Percentiles rank a stretch among this genome's conserved stretches.
phyloP scores from a whole-genome alignment of 1,140 invertebrate genomes.

The Brachionus paranguensis region DNA sequence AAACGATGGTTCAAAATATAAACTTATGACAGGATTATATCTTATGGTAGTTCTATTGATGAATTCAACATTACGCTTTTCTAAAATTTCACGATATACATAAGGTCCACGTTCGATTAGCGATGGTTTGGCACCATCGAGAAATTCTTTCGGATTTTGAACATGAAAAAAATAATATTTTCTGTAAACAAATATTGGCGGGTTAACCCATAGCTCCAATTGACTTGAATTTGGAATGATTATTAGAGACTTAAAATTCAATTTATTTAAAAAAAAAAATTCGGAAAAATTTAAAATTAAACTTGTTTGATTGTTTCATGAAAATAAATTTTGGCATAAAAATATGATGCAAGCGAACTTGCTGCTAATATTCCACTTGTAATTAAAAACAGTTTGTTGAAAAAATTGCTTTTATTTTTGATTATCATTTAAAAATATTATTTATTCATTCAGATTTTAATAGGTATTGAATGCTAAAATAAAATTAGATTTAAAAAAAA shows the following conservation, averaged over 20 bases:
- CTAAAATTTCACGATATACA: not conserved
- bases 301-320: not conserved
- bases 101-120: constrained; percentile 9
- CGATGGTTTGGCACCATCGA: not conserved
- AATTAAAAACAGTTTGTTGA: not conserved
- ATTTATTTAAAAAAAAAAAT: not conserved
- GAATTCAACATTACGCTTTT: not conserved
- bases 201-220: not conserved
- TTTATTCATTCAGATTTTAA: too few relatives aligned
- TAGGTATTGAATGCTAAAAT: too few relatives aligned
- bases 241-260: not conserved
- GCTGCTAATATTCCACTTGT: not conserved
- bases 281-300: not conserved
- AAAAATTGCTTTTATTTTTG: not conserved
- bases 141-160: not conserved
- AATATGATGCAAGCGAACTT: not conserved
- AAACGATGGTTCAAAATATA: not conserved
- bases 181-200: not conserved
- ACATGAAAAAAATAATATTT: constrained; percentile 9
- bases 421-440: too few relatives aligned
- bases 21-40: not conserved
- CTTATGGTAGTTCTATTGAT: not conserved
- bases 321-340: not conserved
- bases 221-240: not conserved
- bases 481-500: too few relatives aligned